Percentiles rank a stretch among this genome's conserved stretches.
Conservation (phyloP, 2,888 invertebrate genomes). For the Lutraria lutraria region DNA sequence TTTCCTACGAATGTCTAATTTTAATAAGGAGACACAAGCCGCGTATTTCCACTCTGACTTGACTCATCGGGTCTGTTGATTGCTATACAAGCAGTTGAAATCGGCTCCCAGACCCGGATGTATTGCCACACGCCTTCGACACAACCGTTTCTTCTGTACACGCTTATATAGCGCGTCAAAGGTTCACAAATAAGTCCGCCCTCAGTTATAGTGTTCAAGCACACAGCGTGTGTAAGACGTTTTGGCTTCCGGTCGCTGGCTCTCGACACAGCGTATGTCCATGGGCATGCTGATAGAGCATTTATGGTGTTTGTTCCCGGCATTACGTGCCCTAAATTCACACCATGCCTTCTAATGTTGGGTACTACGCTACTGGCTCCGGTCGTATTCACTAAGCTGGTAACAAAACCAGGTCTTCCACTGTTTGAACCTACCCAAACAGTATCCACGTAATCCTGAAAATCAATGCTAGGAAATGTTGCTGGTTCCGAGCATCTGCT, state of each 20-base stretch:
- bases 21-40: neutral
- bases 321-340: neutral
- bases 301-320: neutral
- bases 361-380: neutral
- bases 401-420: neutral
- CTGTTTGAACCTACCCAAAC: neutral
- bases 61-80: neutral
- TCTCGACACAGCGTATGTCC: neutral
- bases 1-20: neutral
- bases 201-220: neutral
- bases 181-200: neutral
- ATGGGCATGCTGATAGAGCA: neutral
- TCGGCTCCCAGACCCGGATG: neutral
- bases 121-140: neutral
- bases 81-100: neutral
- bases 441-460: neutral
- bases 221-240: slow-evolving; percentile 10
- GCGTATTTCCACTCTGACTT: neutral
- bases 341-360: neutral
- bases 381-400: neutral
- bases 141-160: neutral
- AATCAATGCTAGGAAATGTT: neutral
- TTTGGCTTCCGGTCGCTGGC: neutral
- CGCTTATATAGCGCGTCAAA: neutral
- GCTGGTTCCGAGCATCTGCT: neutral